Percentiles rank a stretch among this genome's conserved stretches.
Conservation (phyloP, 2,113 vertebrate genomes). For the Sander lucioperca region DNA sequence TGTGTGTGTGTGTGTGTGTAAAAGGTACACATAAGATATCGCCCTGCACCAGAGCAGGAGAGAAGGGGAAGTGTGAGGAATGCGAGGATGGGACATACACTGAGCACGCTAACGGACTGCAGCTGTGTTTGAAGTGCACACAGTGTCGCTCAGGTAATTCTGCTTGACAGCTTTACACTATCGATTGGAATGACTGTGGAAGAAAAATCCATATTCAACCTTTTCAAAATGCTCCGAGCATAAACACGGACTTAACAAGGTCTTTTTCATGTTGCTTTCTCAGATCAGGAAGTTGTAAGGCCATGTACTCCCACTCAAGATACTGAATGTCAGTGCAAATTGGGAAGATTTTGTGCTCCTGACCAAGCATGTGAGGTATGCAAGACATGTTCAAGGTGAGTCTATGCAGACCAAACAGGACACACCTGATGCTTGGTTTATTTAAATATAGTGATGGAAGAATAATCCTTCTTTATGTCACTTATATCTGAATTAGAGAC, state of each 20-base stretch:
- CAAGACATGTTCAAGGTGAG: conserved; percentile 80
- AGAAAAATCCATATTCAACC: conserved; percentile 21
- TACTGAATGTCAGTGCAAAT: conserved; percentile 75
- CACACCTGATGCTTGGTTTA: not conserved
- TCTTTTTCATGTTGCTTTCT: conserved; percentile 20
- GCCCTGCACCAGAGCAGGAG: conserved; percentile 31
- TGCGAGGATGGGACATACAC: conserved; percentile 69
- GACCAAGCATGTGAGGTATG: conserved; percentile 83
- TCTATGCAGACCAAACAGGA: not conserved
- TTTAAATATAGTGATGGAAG: not conserved
- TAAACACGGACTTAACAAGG: conserved; percentile 29
- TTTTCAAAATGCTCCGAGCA: not conserved
- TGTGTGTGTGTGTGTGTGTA: not conserved
- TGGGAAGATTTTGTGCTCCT: conserved; percentile 73
- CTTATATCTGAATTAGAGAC: not conserved
- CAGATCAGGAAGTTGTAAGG: conserved; percentile 74
- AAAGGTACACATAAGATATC: conserved; percentile 68
- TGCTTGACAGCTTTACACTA: not conserved
- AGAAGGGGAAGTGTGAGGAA: conserved; percentile 59
- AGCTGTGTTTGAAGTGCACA: conserved; percentile 70
- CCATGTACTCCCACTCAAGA: conserved; percentile 67
- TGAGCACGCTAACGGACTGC: conserved; percentile 60
- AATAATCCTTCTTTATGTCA: not conserved
- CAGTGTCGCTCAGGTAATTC: conserved; percentile 77
- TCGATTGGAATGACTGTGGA: conserved; percentile 5